Evolutionary conservation across 2,797 vertebrate species (phyloP).

Genomic region (Lepus oiostolus): DNA sequence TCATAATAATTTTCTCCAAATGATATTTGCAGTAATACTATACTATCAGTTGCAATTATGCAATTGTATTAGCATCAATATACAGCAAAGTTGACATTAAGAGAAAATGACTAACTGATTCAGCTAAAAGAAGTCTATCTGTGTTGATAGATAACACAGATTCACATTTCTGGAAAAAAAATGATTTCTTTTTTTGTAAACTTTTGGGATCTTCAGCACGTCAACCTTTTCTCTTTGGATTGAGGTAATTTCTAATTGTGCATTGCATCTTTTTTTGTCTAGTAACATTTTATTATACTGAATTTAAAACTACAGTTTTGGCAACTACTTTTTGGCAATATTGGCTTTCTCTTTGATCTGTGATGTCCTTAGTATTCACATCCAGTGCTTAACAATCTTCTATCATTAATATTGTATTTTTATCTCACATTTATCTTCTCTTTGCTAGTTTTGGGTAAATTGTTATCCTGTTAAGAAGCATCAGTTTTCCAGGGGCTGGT

Average conservation of each 20-base stretch:
- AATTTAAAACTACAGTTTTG: not conserved
- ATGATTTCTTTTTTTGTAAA: not conserved
- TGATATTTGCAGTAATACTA: not conserved
- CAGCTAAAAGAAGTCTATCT: not conserved
- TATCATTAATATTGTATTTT: not conserved
- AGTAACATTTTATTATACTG: not conserved
- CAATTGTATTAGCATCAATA: not conserved
- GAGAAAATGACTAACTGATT: not conserved
- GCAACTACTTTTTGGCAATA: too few species aligned
- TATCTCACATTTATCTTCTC: not conserved
- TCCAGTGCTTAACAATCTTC: not conserved
- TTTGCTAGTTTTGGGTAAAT: not conserved
- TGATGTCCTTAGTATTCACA: not conserved
- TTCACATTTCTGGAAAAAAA: not conserved
- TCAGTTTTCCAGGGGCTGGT: not conserved
- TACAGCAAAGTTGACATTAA: not conserved
- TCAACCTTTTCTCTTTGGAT: not conserved
- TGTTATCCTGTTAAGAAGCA: not conserved
- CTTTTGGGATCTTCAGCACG: not conserved
- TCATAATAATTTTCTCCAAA: conserved; percentile 24
- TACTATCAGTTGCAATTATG: not conserved
- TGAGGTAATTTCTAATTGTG: not conserved
- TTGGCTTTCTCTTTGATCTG: too few species aligned
- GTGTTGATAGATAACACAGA: not conserved
- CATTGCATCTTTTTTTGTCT: not conserved